Evolutionary conservation across 2,797 vertebrate species (phyloP).

Genomic region (Ibycter americanus): DNA sequence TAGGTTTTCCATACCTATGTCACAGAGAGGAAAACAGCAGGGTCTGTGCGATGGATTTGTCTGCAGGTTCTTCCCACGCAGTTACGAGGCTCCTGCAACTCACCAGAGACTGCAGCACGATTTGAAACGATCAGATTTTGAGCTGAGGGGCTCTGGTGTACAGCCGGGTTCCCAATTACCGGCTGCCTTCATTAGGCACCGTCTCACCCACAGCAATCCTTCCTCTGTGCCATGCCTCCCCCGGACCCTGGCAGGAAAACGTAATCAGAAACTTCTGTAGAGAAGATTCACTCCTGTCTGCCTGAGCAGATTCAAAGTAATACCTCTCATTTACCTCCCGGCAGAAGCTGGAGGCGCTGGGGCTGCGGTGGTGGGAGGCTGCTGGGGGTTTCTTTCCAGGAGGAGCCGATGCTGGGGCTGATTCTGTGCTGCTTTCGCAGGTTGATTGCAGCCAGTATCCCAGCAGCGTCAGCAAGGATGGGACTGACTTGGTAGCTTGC

Average conservation of each 20-base stretch:
- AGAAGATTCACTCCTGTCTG: neutral
- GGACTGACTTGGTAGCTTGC: neutral
- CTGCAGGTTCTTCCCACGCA: constrained; percentile 32
- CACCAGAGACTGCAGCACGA: neutral
- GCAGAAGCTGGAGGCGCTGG: neutral
- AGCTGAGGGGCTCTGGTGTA: neutral
- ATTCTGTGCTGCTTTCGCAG: neutral
- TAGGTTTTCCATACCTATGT: neutral
- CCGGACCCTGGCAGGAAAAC: neutral
- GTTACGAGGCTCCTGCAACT: neutral
- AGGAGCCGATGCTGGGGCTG: accelerated
- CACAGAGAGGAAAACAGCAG: neutral
- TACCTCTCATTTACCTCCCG: neutral
- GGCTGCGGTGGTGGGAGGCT: neutral
- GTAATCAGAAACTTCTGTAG: neutral
- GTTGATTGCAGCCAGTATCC: neutral
- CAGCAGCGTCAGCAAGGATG: neutral
- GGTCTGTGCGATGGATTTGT: neutral
- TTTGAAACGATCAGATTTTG: neutral
- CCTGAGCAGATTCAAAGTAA: neutral
- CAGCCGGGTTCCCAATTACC: neutral
- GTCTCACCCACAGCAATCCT: neutral
- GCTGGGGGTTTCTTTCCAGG: neutral
- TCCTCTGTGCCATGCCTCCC: neutral
- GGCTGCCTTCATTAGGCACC: neutral